Base-by-base conservation (phyloP, 2,113 vertebrate species). In the Sprattus sprattus region DNA sequence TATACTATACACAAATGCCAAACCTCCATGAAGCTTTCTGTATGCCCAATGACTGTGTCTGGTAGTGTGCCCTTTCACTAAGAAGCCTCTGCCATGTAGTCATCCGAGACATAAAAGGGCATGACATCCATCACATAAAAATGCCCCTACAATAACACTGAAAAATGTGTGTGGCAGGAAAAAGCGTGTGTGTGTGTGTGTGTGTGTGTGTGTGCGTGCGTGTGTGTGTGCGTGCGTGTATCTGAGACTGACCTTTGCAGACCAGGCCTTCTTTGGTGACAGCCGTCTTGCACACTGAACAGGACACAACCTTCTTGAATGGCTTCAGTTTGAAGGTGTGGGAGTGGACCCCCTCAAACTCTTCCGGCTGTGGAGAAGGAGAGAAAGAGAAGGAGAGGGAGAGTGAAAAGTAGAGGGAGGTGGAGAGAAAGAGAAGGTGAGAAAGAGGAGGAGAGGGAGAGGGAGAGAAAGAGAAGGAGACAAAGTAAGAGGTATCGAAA, bases 261-360 rank as follows among this genome's bases (percentile, higher is more conserved):
- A 96, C 94, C 84, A 97, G 96, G 75, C 97, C 98, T 89, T 99
- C 97, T 87, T 97, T 96, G 4, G 95, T 97, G 94, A 99, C 97
- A 86, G 96, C 97, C 94, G 99, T 97, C 22, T 97, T 96, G 93
- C 98, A 99, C 91, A 98, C 96, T 9, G 95, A 97, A 0, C 98
- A 99, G 1, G 96, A 96, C 89, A 97, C 98, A 93, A 96, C 96
- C 93, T 98, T 98, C 96, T 97, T 99, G 94, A 99, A 99, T 52
- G 95, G 96, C 91, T 97, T 98, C 93, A 97, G 95, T 94, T 97
- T 96, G 94, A 99, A 99, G 81, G 92, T 91, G 93, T 99, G 98
- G 0, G 93, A 94, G 6, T 96, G 95, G 89, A 97, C 95, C 0
- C 96, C 95, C 92, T 99, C 98, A 92, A 97, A 91, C 52, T 99